Base-by-base conservation (phyloP, 2,797 vertebrate genomes). In the Mormyrops attenuatus region DNA sequence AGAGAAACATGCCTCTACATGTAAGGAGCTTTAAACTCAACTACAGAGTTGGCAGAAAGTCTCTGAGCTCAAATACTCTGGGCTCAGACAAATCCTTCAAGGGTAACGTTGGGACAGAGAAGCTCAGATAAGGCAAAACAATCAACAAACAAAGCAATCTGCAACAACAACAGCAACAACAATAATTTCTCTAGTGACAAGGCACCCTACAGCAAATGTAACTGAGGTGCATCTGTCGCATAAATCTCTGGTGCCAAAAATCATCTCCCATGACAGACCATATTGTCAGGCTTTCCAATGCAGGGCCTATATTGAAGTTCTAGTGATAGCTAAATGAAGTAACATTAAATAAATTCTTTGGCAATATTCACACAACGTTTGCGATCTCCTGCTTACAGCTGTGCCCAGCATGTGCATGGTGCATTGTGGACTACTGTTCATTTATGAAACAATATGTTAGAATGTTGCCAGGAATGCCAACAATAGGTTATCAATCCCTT, bases 201-300 rank as follows among this genome's bases (percentile, higher is more conserved):
- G 53, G 53, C 8, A 87, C 41, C 55, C 55, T 85, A 22, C 88
- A 85, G 55, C 80, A 89, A 63, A 8, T 63, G 82, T 60, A 89
- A 89, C 17, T 80, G 88, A 85, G 15, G 49, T 89, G 82, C 86
- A 87, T 57, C 30, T 44, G 15, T 85, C 26, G 7, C 26, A 47
- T 89, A 47, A 89, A 89, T 85, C 85, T 85, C 6, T 89, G 57
- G 41, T 55, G 38, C 41, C 38, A n/a, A 38, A 55, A 49, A 49
- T 22, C 26, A 66, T 38, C 44, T 89, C 55, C 88, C 82, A 49
- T 50, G 82, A 49, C 13, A 73, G 47, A 50, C 44, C 49, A 47
- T 30, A 30, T 26, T 17, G 22, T 85, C 82, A 52, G 26, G 22
- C 49, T 30, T 30, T 50, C 8, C 44, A 30, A 30, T 26, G 22